Percentiles rank a stretch among this genome's conserved stretches.
phyloP scores from a whole-genome alignment of 2,113 vertebrate species.

The Oncorhynchus gorbuscha region DNA sequence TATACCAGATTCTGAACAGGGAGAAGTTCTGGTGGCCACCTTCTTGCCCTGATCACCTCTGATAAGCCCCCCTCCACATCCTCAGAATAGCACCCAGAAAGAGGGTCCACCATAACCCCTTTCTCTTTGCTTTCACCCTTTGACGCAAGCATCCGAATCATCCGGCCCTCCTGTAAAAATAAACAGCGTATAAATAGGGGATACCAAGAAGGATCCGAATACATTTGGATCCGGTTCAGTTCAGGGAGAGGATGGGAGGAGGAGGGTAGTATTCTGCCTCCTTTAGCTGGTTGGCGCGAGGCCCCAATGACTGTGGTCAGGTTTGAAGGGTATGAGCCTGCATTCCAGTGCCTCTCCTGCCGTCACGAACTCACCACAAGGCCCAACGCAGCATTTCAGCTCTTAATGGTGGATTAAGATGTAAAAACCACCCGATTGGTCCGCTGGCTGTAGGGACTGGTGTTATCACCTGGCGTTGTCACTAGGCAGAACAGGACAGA shows the following conservation, averaged over 20 bases:
- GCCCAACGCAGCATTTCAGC: constrained; percentile 55
- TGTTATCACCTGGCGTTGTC: constrained; percentile 38
- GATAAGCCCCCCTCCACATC: neutral
- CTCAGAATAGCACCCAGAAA: constrained; percentile 53
- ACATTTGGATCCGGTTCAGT: constrained; percentile 66
- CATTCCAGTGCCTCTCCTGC: constrained; percentile 58
- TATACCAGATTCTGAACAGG: constrained; percentile 26
- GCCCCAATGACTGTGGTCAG: constrained; percentile 65
- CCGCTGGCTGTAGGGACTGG: constrained; percentile 46
- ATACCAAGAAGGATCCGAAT: constrained; percentile 66
- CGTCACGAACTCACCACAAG: constrained; percentile 39
- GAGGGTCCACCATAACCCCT: constrained; percentile 35
- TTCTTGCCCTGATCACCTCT: neutral
- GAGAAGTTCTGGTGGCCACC: constrained; percentile 23
- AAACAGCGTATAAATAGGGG: constrained; percentile 74
- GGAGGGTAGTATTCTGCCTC: constrained; percentile 59
- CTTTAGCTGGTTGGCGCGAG: constrained; percentile 44
- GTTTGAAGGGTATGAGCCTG: constrained; percentile 20
- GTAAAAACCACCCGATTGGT: constrained; percentile 37
- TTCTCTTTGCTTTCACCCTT: constrained; percentile 60
- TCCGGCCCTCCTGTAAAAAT: constrained; percentile 66
- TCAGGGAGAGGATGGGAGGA: constrained; percentile 42
- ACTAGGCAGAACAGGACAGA: constrained; percentile 32
- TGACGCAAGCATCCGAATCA: constrained; percentile 65
- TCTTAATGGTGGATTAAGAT: constrained; percentile 61